Evolutionary conservation across 1,140 invertebrate species (phyloP).

Genomic region (Macrocentrus cingulum): DNA sequence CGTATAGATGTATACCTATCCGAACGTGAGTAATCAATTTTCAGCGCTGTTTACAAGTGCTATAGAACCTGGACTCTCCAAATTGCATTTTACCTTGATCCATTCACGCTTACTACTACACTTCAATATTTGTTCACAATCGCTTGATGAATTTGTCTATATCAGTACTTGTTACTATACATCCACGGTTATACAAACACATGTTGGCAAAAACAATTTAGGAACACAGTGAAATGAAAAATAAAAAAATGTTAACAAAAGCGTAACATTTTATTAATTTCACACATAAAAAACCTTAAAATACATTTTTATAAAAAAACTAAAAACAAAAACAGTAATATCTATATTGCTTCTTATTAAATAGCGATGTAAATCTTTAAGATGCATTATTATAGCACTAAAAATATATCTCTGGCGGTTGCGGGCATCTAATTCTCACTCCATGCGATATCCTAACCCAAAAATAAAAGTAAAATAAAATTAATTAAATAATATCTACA

Average conservation of each 20-base stretch:
- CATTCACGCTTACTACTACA: constrained; percentile 7
- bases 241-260: too few relatives aligned
- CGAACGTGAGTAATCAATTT: background rate
- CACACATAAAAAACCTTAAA: too few relatives aligned
- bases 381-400: background rate
- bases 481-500: too few relatives aligned
- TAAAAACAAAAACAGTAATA: too few relatives aligned
- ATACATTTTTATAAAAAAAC: too few relatives aligned
- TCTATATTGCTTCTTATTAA: too few relatives aligned
- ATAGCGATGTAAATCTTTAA: background rate
- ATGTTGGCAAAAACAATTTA: background rate
- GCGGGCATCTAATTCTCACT: background rate
- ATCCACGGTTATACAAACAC: background rate
- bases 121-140: constrained; percentile 4
- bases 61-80: background rate
- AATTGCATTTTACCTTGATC: constrained; percentile 10
- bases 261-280: too few relatives aligned
- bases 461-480: too few relatives aligned
- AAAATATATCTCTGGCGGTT: background rate
- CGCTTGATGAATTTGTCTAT: constrained; percentile 17
- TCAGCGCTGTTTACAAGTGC: background rate
- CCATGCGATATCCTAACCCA: background rate
- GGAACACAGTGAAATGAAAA: background rate
- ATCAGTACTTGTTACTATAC: too few relatives aligned
- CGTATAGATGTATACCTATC: background rate